These are phyloP conservation scores for Argopecten irradians DNA, from an alignment of 1,140 invertebrate genomes.

Conservation along the genomic window DNA sequence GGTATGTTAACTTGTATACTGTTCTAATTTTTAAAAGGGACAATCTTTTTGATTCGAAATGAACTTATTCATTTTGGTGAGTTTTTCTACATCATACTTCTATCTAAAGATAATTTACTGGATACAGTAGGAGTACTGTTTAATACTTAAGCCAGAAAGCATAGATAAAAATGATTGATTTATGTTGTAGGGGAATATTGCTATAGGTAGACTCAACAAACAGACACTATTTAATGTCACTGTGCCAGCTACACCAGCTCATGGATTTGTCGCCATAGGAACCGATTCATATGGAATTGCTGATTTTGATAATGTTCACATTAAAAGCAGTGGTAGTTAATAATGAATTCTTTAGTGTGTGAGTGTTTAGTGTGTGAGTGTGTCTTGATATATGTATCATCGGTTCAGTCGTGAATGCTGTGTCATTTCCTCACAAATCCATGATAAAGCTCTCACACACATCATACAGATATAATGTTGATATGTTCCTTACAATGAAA, in stretches of 20 bases:
- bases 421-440: no score
- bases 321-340: neutral
- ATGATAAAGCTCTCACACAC: no score
- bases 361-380: no score
- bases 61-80: no score
- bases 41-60: no score
- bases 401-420: no score
- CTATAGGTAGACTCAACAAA: constrained; percentile 55
- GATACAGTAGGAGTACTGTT: neutral
- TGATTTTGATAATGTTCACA: constrained; percentile 67
- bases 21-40: neutral
- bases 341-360: no score
- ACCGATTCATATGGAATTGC: constrained; percentile 67
- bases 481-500: no score
- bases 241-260: constrained; percentile 39
- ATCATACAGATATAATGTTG: no score
- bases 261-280: constrained; percentile 68
- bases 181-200: constrained; percentile 50
- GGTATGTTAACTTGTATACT: constrained; percentile 29
- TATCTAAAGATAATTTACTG: no score
- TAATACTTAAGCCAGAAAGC: neutral
- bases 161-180: neutral
- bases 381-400: no score
- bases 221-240: constrained; percentile 53
- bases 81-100: no score